Base-by-base conservation (phyloP, 64 coral and sea anemone genomes). In the Dendronephthya gigantea region DNA sequence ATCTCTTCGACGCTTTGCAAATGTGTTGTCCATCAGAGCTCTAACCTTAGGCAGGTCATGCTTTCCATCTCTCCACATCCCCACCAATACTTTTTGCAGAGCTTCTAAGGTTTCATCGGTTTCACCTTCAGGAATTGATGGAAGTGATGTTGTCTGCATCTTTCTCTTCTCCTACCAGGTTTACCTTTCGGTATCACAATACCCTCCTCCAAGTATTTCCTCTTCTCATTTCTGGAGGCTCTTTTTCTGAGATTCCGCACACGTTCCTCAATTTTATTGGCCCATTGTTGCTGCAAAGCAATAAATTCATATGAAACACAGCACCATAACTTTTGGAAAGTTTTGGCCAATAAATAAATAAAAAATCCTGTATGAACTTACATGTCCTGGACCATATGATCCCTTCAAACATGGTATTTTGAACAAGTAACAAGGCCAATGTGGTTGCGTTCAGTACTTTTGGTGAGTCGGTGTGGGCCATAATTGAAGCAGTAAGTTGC, bases 261-360 rank as follows among this genome's bases (percentile, higher is more conserved):
- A 38, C 82, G 25, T 37, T 89, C 82, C 31, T 68, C 14, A 29
- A 83, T 83, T 83, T 89, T 89, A 35, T 76, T 89, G 10, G 81
- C 35, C 88, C 88, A 89, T 38, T 68, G 68, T 83, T 89, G 88
- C 88, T 89, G 48, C 48, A 59, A 68, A 89, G 70, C 10, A 79
- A 45, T 11, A 45, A 45, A 11, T 45, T 45, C 41, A 45, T 11
- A 45, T 6, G 41, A 45, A 45, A 45, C 41, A 45, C 41, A 45
- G n/a, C n/a, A n/a, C n/a, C n/a, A n/a, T n/a, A n/a, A n/a, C n/a
- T n/a, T n/a, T n/a, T n/a, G 50, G 13, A 22, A 52, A 52, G 23
- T 52, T 52, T 52, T 16, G 23, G 13, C 13, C 50, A 52, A 52
- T n/a, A n/a, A 52, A 52, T 52, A 62, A n/a, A 62, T 62, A 62